phyloP scores from a whole-genome alignment of 2,113 vertebrate genomes.

The Fulica atra region DNA sequence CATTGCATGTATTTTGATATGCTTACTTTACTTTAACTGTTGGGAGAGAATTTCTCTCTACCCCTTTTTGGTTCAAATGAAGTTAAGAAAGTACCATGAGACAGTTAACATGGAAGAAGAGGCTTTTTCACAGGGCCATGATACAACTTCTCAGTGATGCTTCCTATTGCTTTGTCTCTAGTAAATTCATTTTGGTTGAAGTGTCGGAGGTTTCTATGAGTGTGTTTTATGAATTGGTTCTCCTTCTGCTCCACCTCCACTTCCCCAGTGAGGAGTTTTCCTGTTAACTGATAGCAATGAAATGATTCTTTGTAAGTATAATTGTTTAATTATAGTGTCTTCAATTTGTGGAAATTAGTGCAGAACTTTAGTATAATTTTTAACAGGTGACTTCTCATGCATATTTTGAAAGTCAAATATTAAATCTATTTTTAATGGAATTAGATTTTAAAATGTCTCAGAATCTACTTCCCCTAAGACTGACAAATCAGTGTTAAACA shows the following conservation, averaged over 20 bases:
- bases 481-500: background rate
- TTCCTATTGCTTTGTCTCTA: background rate
- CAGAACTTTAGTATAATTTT: background rate
- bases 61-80: background rate
- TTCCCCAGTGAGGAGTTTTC: background rate
- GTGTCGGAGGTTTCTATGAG: background rate
- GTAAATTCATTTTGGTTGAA: background rate
- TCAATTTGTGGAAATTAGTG: background rate
- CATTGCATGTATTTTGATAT: conserved; percentile 38
- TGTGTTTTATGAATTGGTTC: background rate
- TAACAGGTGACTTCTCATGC: background rate
- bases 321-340: background rate
- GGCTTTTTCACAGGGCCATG: background rate
- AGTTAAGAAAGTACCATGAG: background rate
- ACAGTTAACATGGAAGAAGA: background rate
- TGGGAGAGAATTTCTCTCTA: background rate
- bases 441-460: background rate
- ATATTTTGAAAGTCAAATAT: background rate
- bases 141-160: background rate
- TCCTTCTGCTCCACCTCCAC: background rate
- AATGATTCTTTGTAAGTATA: background rate
- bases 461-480: background rate
- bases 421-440: background rate
- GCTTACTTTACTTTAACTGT: conserved; percentile 55
- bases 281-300: background rate